A percentile compares a stretch with the other conserved stretches of the same genome.
These are phyloP conservation scores for Carcinoscorpius rotundicauda DNA, from an alignment of 1,140 invertebrate genomes.

Conservation along the genomic window DNA sequence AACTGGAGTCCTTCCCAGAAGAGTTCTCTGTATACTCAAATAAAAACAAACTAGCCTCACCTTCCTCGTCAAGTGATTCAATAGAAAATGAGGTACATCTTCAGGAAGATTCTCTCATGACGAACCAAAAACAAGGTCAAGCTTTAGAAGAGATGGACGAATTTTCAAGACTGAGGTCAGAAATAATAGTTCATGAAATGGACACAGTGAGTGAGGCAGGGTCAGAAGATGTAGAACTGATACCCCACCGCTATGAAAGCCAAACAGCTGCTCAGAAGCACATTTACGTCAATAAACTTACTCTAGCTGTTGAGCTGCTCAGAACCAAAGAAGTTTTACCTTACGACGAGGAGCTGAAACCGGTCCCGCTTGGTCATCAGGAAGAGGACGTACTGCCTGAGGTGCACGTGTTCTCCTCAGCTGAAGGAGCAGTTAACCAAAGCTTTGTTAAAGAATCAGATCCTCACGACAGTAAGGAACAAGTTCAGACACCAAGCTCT, in stretches of 20 bases:
- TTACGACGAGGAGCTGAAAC: slow-evolving; percentile 21
- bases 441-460: too few relatives aligned
- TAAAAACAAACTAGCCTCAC: slow-evolving; percentile 6
- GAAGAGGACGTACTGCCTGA: too few relatives aligned
- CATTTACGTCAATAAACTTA: slow-evolving; percentile 20
- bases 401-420: too few relatives aligned
- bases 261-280: slow-evolving; percentile 11
- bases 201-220: slow-evolving; percentile 20
- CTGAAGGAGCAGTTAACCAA: too few relatives aligned
- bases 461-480: too few relatives aligned
- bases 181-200: slow-evolving; percentile 21
- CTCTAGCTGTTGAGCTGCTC: slow-evolving; percentile 20
- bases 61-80: slow-evolving; percentile 7
- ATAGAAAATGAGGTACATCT: neutral
- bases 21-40: neutral
- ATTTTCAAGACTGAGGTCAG: neutral
- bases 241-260: slow-evolving; percentile 19
- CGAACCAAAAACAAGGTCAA: too few relatives aligned
- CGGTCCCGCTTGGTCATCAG: too few relatives aligned
- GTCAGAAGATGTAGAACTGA: slow-evolving; percentile 22
- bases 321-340: slow-evolving; percentile 19
- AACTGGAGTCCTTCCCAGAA: too few relatives aligned
- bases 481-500: too few relatives aligned
- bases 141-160: too few relatives aligned
- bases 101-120: slow-evolving; percentile 2